Conservation (phyloP, 2,113 vertebrate species). For the Mirounga angustirostris region DNA sequence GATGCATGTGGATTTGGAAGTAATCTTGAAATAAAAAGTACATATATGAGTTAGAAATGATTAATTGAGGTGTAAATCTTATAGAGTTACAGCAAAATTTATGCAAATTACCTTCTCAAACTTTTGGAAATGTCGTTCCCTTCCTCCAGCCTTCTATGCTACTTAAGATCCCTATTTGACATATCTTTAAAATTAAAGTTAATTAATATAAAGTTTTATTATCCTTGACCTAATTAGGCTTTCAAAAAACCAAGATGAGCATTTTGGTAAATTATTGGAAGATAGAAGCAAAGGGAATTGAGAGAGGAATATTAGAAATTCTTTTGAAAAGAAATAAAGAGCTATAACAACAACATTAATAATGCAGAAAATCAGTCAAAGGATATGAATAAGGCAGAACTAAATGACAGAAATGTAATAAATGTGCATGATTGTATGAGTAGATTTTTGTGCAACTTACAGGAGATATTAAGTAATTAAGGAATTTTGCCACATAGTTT, state of each 20-base stretch:
- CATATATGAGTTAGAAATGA: background rate
- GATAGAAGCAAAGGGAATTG: background rate
- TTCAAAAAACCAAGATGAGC: slow-evolving; percentile 9
- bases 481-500: slow-evolving; percentile 30
- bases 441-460: background rate
- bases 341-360: background rate
- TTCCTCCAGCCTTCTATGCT: background rate
- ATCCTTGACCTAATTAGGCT: background rate
- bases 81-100: background rate
- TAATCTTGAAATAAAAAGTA: slow-evolving; percentile 8
- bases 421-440: background rate
- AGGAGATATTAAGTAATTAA: background rate
- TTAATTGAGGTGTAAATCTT: background rate
- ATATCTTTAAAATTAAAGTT: slow-evolving; percentile 21
- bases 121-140: background rate
- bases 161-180: background rate
- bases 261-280: slow-evolving; percentile 30
- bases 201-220: slow-evolving; percentile 8
- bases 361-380: background rate
- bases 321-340: background rate
- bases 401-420: slow-evolving; percentile 21
- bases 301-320: slow-evolving; percentile 35
- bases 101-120: background rate
- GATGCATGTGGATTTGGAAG: background rate
- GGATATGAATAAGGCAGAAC: background rate